Evolutionary conservation across 2,797 vertebrate genomes (phyloP).

Genomic region (Smutsia temminckii): DNA sequence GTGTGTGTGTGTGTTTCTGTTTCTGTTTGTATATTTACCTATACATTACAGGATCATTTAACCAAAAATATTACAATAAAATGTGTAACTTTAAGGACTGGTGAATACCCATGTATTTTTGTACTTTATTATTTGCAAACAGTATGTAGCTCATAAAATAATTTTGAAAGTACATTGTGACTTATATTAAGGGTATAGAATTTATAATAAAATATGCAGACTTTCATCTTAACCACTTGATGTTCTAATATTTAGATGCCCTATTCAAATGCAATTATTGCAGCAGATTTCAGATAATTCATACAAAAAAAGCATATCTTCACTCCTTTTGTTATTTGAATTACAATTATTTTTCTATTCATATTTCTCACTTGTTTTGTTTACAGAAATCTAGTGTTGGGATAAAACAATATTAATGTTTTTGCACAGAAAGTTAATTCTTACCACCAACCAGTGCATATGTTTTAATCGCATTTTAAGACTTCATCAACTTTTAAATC

Average conservation of each 20-base stretch:
- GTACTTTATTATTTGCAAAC: not conserved
- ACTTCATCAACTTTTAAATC: not conserved
- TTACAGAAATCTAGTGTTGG: not conserved
- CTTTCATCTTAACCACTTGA: not conserved
- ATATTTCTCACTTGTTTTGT: not conserved
- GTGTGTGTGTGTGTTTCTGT: not conserved
- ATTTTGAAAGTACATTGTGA: constrained; percentile 12
- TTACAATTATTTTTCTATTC: not conserved
- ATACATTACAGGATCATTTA: not conserved
- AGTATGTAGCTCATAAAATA: constrained; percentile 12
- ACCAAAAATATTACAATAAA: not conserved
- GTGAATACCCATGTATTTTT: not conserved
- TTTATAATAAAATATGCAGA: constrained; percentile 28
- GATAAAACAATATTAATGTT: constrained; percentile 1
- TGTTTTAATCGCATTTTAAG: not conserved
- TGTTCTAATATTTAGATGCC: not conserved
- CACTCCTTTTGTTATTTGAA: not conserved
- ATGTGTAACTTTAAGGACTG: not conserved
- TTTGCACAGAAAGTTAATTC: constrained; percentile 3
- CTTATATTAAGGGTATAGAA: not conserved
- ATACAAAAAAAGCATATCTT: not conserved
- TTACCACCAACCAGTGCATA: not conserved
- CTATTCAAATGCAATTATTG: not conserved
- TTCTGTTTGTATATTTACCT: not conserved
- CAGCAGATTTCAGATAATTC: not conserved